Evolutionary conservation across 2,888 invertebrate genomes (phyloP), one percentile per base, ranked within the genome.

Genomic region (Temnothorax unifasciatus): DNA sequence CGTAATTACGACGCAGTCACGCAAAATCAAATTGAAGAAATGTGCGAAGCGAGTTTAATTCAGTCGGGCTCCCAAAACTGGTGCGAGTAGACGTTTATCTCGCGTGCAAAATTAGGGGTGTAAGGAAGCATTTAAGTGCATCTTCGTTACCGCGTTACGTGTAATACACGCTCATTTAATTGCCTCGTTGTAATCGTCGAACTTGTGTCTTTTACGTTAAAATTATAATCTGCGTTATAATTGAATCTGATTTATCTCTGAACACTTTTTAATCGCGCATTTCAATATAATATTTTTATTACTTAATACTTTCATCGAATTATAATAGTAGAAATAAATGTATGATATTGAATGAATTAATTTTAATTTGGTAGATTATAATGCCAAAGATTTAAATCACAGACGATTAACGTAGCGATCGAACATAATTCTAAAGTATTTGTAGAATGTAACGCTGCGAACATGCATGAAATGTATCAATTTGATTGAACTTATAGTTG

Each of bases 11-110:
- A 59, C 59, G 79, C 79, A 81, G 79, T 73, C 79, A 81, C 79
- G 79, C 79, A 81, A 81, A 59, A 81, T 81, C 79, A 81, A 81
- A 81, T 81, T 81, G 79, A 81, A 81, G 79, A 81, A 81, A 81
- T 81, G 73, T 81, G 79, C 79, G 59, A 81, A 47, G 73, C 73
- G 21, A 81, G 73, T 68, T 73, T 81, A 81, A 81, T 73, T 81
- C 79, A 81, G 47, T 25, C 64, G 57, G 34, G 47, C 59, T 47
- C 47, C 34, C 59, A 38, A 73, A 71, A 59, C 73, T 64, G 52
- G 50, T 18, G 44, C 34, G 21, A 81, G 47, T 73, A 73, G 79
- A 73, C 79, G 59, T 81, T 73, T 73, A 81, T 81, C 73, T 81
- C 73, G 47, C 59, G 71, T 59, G 57, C 73, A 81, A 71, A 81